Evolutionary conservation across 2,888 invertebrate species (phyloP), one percentile per base, ranked within the genome.

Genomic region (Eupithecia centaureata): DNA sequence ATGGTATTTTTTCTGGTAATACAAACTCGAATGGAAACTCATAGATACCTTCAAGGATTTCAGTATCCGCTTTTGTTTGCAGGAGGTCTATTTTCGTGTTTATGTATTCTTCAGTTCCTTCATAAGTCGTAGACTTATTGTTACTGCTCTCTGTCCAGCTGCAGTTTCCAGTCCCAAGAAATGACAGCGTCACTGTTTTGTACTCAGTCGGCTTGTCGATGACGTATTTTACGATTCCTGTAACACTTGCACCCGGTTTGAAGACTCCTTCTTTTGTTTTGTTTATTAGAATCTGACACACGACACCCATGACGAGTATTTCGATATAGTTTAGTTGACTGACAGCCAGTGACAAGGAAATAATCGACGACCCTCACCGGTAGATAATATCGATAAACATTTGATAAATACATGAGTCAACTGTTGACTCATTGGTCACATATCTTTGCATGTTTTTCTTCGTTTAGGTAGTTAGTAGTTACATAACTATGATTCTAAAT

Each of bases 221-320:
- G 0, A 52, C 32, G 15, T 78, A 82, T 42, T 76, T 76, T 5
- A 81, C 67, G 5, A 71, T 52, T 0, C 80, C 82, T n/a, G 63
- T 57, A 3, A 83, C 73, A 5, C 60, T 15, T 51, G 75, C 47
- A 5, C 80, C 81, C 0, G 79, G 70, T 65, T 57, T 74, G 59
- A 75, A 74, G 1, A 76, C 61, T 0, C 73, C 73, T 52, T 72
- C 70, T 12, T 57, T 54, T 13, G 75, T 64, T 32, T 62, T 73
- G n/a, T 68, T 66, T 1, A 78, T 47, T 28, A 76, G 57, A 65
- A 83, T 79, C 68, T 76, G 65, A 60, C 78, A 83, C 38, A 59
- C 18, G 22, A 71, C 69, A 28, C 67, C 72, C 71, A 76, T 73
- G 30, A 56, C 10, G 10, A 30, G 30, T n/a, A 30, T 57, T 13